Conservation (phyloP, 2,888 invertebrate genomes). For the Hydrotaea diabolus region DNA sequence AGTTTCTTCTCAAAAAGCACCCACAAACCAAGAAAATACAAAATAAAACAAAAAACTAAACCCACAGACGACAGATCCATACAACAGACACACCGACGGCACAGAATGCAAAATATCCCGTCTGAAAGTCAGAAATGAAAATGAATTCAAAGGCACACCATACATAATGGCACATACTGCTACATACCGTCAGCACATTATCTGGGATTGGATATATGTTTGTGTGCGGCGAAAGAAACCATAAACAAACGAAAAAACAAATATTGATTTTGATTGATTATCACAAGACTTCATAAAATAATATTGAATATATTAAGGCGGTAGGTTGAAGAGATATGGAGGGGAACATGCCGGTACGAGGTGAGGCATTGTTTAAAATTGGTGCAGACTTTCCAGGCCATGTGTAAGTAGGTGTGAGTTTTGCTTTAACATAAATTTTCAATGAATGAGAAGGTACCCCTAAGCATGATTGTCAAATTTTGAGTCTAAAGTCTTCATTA, state of each 20-base stretch:
- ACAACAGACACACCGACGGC: neutral
- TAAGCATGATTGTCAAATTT: neutral
- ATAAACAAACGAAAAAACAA: conserved; percentile 19
- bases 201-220: conserved; percentile 7
- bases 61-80: conserved; percentile 15
- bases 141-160: conserved; percentile 16
- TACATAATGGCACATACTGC: neutral
- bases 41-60: conserved; percentile 1
- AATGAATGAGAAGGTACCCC: neutral
- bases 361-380: neutral
- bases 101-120: conserved; percentile 35
- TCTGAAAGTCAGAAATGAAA: conserved; percentile 10
- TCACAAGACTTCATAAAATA: conserved; percentile 61
- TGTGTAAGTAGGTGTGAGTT: conserved; percentile 7
- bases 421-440: neutral
- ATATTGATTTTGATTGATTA: conserved; percentile 67
- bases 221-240: neutral
- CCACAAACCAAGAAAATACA: conserved; percentile 48
- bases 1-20: conserved; percentile 42
- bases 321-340: neutral
- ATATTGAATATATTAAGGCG: conserved; percentile 28
- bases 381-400: neutral
- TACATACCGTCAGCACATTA: conserved; percentile 55
- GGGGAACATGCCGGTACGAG: neutral
- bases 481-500: conserved; percentile 30